Percentiles rank a stretch among this genome's conserved stretches.
Conservation (phyloP, 2,113 vertebrate genomes). For the Gobio gobio region DNA sequence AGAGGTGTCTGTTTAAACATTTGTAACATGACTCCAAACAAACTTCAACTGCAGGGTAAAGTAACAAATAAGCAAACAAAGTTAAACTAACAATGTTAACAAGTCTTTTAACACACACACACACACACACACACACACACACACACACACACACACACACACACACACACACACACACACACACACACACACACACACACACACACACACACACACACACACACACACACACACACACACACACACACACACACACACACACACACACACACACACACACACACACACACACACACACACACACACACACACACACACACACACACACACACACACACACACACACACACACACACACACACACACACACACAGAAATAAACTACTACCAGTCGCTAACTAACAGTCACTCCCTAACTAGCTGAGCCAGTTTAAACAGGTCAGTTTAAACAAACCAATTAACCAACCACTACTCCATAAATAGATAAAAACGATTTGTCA, state of each 20-base stretch:
- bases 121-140: neutral
- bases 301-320: no score
- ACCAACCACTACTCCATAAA: neutral
- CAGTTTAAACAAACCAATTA: neutral
- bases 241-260: neutral
- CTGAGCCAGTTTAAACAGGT: neutral
- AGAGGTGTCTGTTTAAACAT: neutral
- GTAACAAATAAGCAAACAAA: neutral
- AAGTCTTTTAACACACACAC: neutral
- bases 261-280: neutral
- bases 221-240: neutral
- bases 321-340: neutral
- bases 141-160: no score
- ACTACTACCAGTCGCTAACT: no score
- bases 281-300: neutral
- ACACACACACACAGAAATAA: no score
- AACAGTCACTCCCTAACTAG: neutral
- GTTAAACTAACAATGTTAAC: neutral
- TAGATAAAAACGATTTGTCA: no score
- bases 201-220: no score
- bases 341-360: neutral
- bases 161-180: no score
- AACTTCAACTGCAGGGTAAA: neutral
- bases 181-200: no score
- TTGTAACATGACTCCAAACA: neutral